Conservation (phyloP, 1,140 invertebrate genomes). For the Solenopsis invicta region DNA sequence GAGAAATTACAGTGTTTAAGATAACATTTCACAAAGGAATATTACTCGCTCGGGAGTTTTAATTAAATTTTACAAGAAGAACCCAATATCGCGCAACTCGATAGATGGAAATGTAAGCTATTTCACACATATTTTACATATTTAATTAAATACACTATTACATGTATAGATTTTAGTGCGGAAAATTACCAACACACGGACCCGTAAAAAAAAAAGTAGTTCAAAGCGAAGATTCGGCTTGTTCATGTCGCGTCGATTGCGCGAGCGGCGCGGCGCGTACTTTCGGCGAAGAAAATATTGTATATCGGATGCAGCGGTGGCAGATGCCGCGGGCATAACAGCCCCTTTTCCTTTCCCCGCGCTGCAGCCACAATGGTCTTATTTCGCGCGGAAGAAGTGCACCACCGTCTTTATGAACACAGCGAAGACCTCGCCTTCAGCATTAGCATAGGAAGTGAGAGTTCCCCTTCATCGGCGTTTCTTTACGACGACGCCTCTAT, state of each 20-base stretch:
- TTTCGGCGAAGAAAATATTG: conserved; percentile 78
- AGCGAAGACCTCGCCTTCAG: conserved; percentile 42
- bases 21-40: not conserved
- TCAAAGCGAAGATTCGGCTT: conserved; percentile 48
- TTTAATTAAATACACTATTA: not conserved
- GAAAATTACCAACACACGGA: not conserved
- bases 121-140: not conserved
- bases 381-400: conserved; percentile 72
- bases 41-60: not conserved
- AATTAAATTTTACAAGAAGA: not conserved
- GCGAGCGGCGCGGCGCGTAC: conserved; percentile 30
- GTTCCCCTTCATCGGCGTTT: conserved; percentile 38
- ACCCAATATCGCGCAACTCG: not conserved
- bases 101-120: not conserved
- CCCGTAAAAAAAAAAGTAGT: conserved; percentile 66
- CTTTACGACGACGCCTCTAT: conserved; percentile 47
- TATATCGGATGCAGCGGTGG: conserved; percentile 79
- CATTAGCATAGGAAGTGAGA: conserved; percentile 76
- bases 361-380: conserved; percentile 62
- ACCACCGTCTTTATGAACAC: conserved; percentile 77
- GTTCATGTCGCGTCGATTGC: conserved; percentile 27
- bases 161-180: not conserved
- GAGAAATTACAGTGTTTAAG: not conserved
- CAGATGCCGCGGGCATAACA: conserved; percentile 81
- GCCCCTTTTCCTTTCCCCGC: conserved; percentile 9